Evolutionary conservation across 2,113 vertebrate genomes (phyloP), one percentile per base, ranked within the genome.

Genomic region (Cisticola juncidis): DNA sequence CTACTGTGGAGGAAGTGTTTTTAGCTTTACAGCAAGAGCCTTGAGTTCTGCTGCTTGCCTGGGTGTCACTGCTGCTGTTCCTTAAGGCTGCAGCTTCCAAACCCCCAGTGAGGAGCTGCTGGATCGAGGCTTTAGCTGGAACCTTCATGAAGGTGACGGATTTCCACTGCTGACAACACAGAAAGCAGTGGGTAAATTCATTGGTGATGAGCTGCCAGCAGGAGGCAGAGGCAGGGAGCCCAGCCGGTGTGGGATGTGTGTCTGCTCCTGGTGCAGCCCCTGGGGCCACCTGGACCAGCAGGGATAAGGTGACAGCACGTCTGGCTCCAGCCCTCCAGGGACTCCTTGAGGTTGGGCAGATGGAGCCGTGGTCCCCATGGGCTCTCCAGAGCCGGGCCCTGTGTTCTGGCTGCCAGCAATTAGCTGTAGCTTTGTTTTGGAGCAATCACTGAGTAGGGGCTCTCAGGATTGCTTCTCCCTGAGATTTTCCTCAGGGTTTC

Each of bases 161-260:
- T 80, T 72, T 33, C 50, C 81, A 29, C 44, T 1, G 56, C 25
- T 15, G 4, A 7, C 78, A 21, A 8, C 6, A 4, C 1, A 15
- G 50, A 42, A 44, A 70, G 60, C 0, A 5, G 44, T 1, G 40
- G 33, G 44, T 25, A 45, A 25, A 44, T 3, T 42, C 17, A 12
- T 3, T 2, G 56, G 28, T 5, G 71, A 15, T 4, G 70, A 72
- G 9, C 29, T 21, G 47, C 38, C 56, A 33, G 60, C 50, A 33
- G 1, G 15, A 64, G 5, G 40, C 40, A 3, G 65, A 50, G 54
- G n/a, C 29, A 1, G 4, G 80, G 79, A 60, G 70, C 36, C 21
- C 31, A 1, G 53, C 10, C 0, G 2, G 31, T 0, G 12, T 24
- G 69, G 45, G 9, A 15, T 25, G 24, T 12, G 3, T 3, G n/a